Base-by-base conservation (phyloP, 2,888 invertebrate species). In the Idaea straminata region DNA sequence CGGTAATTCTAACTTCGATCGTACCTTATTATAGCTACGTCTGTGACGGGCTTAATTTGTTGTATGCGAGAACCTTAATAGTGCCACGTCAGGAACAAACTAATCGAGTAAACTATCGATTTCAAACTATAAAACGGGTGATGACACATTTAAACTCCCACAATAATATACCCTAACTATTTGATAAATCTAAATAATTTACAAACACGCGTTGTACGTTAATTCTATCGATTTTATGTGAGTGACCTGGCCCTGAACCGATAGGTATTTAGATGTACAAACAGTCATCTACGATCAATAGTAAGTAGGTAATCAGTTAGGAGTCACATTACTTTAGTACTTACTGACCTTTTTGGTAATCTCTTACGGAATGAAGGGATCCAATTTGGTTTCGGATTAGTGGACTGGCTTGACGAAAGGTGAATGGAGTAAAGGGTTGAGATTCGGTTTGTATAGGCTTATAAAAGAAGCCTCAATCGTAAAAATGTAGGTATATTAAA, bases 201-300 rank as follows among this genome's bases (percentile, higher is more conserved):
- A 64, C 65, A 65, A 3, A 59, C 62, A 64, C 65, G 63, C 58
- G 62, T 62, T 34, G 66, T 38, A 64, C 64, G 66, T 66, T 67
- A 66, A 68, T 70, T 67, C 59, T 71, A 72, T 74, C 64, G 87
- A 87, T 87, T 84, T 73, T 72, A 71, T 74, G 67, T 71, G 74
- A 74, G 68, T 77, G 80, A 80, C 81, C 82, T 76, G 85, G 77
- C 85, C 85, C 77, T 83, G 85, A 85, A 77, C 80, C 73, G 64
- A 66, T 76, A 70, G 74, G 66, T 63, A 64, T 69, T 69, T 66
- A 69, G 69, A 67, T 67, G 64, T 69, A 67, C 64, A 69, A 67
- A 69, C 69, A 69, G 66, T 67, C 66, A 67, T 64, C 64, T 67
- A 35, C 69, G 67, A 67, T 69, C 69, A 69, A 69, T 69, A 69